Evolutionary conservation across 2,797 vertebrate genomes (phyloP), one percentile per base, ranked within the genome.

Genomic region (Thunnus albacares): DNA sequence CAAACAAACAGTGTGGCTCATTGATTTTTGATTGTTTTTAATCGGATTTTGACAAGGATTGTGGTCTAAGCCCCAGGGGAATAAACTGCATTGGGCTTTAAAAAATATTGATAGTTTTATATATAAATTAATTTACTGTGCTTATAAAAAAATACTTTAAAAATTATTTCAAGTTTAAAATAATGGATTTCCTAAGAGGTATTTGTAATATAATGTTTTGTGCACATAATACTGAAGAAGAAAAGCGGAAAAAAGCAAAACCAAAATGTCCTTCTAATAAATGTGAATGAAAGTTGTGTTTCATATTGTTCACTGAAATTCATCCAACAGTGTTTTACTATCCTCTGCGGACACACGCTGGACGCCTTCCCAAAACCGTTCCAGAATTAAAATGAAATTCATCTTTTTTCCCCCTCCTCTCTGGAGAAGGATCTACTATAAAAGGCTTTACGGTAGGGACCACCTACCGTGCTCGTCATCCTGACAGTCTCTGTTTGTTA

Each of bases 401-500:
- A 83, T 85, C 56, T 85, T 74, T 60, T 79, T 60, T 70, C 49
- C 58, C 41, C 49, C 55, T 58, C 22, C 62, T 71, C 75, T 81
- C 38, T 24, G 68, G 75, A 82, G 76, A 75, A 66, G 79, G 83
- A 71, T 79, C 71, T 75, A 65, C 82, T 87, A 82, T 86, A 84
- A 90, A 87, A 85, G 82, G 64, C 77, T 67, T 81, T 75, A 88
- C 71, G 33, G 83, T 80, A 69, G 82, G 74, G 94, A 95, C 93
- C 94, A 94, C 94, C 93, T 62, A 92, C 87, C 60, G 33, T 59
- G 93, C 78, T 80, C 59, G 59, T 91, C 92, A 86, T 76, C 66
- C 87, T 86, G 87, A 90, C 92, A 88, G 85, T 70, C 79, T 82
- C 70, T 87, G 84, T 94, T 90, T 92, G 89, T 94, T 93, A 92